phyloP scores from a whole-genome alignment of 2,113 vertebrate species.

The Choloepus hoffmanni region DNA sequence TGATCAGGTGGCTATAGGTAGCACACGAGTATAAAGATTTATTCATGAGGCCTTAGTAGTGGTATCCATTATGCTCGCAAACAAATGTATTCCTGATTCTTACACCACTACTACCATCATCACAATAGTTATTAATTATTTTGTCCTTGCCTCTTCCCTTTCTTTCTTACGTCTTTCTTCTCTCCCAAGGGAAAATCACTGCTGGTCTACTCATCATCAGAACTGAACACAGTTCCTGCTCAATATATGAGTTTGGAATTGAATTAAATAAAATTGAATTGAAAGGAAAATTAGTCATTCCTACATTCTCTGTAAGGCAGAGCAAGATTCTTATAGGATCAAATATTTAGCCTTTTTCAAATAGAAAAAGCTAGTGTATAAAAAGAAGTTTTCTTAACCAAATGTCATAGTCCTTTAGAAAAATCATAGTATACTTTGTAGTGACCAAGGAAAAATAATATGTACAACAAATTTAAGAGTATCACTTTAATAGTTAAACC shows the following conservation, averaged over 20 bases:
- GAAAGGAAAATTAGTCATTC: neutral
- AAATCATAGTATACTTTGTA: neutral
- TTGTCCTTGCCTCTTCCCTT: neutral
- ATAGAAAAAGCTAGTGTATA: neutral
- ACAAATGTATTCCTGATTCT: neutral
- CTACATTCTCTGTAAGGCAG: neutral
- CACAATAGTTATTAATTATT: no score
- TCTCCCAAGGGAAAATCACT: neutral
- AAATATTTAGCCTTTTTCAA: neutral
- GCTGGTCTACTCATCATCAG: neutral
- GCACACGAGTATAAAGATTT: neutral
- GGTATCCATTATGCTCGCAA: neutral
- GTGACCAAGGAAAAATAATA: neutral
- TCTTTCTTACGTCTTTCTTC: neutral
- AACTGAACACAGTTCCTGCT: neutral
- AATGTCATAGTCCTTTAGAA: neutral
- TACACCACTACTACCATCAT: neutral
- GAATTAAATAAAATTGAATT: neutral
- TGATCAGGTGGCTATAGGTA: neutral
- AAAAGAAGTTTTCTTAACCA: neutral
- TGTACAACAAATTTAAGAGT: neutral
- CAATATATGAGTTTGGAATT: neutral
- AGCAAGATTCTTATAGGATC: neutral
- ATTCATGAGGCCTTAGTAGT: neutral
- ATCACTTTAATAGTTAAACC: constrained; percentile 8